phyloP scores from a whole-genome alignment of 2,113 vertebrate species.

The Otis tarda region DNA sequence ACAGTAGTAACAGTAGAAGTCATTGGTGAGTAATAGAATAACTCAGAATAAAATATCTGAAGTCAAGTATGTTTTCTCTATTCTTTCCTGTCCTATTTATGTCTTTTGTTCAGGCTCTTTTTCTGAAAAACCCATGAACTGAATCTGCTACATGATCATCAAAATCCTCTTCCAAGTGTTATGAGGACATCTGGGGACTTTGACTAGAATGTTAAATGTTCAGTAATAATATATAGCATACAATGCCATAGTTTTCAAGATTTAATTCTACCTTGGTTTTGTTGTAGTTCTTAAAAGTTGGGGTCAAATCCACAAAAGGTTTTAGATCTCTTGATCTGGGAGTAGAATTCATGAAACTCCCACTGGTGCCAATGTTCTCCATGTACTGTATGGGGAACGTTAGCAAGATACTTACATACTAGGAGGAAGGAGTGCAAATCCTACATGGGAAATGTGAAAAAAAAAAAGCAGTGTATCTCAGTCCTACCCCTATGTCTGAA shows the following conservation, averaged over 20 bases:
- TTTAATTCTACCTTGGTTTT: not conserved
- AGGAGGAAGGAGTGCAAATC: not conserved
- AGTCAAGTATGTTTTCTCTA: not conserved
- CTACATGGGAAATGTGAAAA: not conserved
- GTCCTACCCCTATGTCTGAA: not conserved
- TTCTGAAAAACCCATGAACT: not conserved
- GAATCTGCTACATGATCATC: not conserved
- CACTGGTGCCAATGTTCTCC: not conserved
- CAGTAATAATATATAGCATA: not conserved
- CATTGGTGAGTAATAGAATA: conserved; percentile 60
- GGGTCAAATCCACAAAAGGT: not conserved
- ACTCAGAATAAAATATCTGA: not conserved
- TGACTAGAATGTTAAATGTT: not conserved
- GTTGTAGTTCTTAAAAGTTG: not conserved
- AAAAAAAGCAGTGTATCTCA: not conserved
- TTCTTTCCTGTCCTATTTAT: not conserved
- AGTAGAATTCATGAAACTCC: not conserved
- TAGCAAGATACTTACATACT: not conserved
- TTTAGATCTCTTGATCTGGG: not conserved
- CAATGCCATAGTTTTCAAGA: not conserved
- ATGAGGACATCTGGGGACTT: not conserved
- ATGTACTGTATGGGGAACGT: not conserved
- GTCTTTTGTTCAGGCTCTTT: not conserved
- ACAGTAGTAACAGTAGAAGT: conserved; percentile 70
- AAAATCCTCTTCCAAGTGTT: not conserved